Base-by-base conservation (phyloP, 2,113 vertebrate genomes). In the Psilopogon haemacephalus region DNA sequence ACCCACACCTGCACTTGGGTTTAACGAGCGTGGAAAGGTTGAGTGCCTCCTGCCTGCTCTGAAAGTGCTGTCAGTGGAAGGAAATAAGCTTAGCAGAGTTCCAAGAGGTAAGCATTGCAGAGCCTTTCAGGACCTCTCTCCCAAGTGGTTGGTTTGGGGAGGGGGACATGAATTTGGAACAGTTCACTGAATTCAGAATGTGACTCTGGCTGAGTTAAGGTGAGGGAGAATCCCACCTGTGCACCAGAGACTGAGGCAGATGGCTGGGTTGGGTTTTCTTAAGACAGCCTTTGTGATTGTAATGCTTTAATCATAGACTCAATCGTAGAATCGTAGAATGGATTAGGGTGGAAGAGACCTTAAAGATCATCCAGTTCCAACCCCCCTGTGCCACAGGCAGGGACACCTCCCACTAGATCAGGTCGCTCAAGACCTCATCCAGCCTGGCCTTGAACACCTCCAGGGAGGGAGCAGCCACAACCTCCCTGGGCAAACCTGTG, bases 61-160 rank as follows among this genome's bases (percentile, higher is more conserved):
- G 84, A 95, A 96, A 92, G 59, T 97, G 76, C 80, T 99, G 40
- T 98, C 97, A 93, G 86, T 96, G 80, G 97, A 98, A 88, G 97
- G 97, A 96, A 99, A 99, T 95, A 96, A 96, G 42, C 98, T 99
- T 11, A 87, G 78, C 5, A n/a, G 67, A 44, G 77, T 98, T 87
- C 98, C 98, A 86, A 90, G 93, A 94, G 98, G 99, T 99, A 97
- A 99, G 98, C 86, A 54, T 56, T 88, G 80, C 13, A 30, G 55
- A 71, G 38, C 28, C 52, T 50, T 67, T 16, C 69, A 65, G 14
- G 48, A 69, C 42, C 37, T 59, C 24, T 7, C 37, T 91, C 24
- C 28, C 15, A 35, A 38, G 28, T 46, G 55, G 20, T 11, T 67
- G 32, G 15, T 9, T 94, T 83, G 32, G 33, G 50, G 10, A 86